Evolutionary conservation across 2,113 vertebrate species (phyloP).

Genomic region (Penelope pileata): DNA sequence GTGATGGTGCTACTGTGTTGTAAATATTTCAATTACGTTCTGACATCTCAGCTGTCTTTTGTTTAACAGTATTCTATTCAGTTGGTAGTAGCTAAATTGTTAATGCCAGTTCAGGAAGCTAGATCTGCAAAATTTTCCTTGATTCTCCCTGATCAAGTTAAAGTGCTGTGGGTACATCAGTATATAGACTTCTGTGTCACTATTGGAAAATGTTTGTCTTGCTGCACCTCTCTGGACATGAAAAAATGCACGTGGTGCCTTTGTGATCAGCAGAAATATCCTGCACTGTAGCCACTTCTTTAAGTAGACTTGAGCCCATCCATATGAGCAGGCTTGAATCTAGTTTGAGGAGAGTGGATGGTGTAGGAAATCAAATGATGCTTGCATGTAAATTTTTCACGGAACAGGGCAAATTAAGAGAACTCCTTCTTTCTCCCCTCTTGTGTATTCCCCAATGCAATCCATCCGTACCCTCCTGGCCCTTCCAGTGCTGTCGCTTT

Average conservation of each 20-base stretch:
- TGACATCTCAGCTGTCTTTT: background rate
- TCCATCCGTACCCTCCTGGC: background rate
- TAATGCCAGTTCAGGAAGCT: background rate
- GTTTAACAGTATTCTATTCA: background rate
- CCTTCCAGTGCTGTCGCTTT: background rate
- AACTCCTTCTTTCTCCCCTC: background rate
- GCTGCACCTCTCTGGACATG: background rate
- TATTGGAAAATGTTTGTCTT: background rate
- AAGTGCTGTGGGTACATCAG: background rate
- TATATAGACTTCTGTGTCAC: background rate
- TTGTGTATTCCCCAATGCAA: background rate
- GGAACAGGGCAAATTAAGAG: background rate
- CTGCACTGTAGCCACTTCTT: background rate
- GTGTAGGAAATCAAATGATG: background rate
- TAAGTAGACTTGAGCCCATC: background rate
- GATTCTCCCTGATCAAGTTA: background rate
- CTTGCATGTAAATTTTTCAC: background rate
- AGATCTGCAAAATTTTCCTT: background rate
- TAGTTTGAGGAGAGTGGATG: background rate
- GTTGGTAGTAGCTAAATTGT: background rate
- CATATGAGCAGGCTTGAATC: background rate
- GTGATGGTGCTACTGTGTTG: background rate
- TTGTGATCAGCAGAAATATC: background rate
- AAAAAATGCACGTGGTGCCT: background rate
- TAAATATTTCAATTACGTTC: background rate